These are phyloP conservation scores for Chlamydotis undulata DNA, from an alignment of 2,113 vertebrate genomes.

Conservation along the genomic window DNA sequence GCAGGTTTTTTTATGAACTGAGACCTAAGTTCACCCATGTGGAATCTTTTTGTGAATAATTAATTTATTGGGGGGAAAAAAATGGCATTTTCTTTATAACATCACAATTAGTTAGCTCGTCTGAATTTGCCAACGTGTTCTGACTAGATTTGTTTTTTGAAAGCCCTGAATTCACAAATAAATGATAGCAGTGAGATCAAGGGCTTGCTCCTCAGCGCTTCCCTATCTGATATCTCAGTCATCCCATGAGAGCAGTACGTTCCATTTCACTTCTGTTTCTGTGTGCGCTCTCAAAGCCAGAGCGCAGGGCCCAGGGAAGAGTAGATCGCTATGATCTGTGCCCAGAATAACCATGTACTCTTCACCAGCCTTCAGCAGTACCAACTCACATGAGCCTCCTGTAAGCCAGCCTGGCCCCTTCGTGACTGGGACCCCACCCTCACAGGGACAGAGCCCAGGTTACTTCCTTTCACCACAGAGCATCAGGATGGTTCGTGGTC, in stretches of 20 bases:
- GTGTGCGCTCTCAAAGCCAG: rapidly evolving
- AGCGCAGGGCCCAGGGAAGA: rapidly evolving
- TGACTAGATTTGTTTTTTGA: neutral
- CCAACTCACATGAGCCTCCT: rapidly evolving
- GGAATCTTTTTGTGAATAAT: neutral
- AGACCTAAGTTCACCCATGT: neutral
- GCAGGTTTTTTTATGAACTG: neutral
- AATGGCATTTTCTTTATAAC: neutral
- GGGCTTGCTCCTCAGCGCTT: neutral
- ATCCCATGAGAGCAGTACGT: neutral
- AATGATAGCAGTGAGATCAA: neutral
- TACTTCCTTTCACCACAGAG: neutral
- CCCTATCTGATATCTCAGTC: rapidly evolving
- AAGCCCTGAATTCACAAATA: neutral
- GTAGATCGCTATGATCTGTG: rapidly evolving
- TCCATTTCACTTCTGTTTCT: neutral
- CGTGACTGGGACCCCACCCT: neutral
- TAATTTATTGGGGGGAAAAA: neutral
- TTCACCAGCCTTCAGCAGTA: neutral
- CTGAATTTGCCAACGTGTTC: neutral
- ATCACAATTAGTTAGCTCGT: neutral
- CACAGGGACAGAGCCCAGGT: neutral
- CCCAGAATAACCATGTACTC: neutral
- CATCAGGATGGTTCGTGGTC: rapidly evolving
- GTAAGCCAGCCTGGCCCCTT: neutral